Percentiles rank a stretch among this genome's conserved stretches.
These are phyloP conservation scores for Bursaphelenchus mucronatus DNA, from an alignment of 1,140 invertebrate species.

Conservation along the genomic window DNA sequence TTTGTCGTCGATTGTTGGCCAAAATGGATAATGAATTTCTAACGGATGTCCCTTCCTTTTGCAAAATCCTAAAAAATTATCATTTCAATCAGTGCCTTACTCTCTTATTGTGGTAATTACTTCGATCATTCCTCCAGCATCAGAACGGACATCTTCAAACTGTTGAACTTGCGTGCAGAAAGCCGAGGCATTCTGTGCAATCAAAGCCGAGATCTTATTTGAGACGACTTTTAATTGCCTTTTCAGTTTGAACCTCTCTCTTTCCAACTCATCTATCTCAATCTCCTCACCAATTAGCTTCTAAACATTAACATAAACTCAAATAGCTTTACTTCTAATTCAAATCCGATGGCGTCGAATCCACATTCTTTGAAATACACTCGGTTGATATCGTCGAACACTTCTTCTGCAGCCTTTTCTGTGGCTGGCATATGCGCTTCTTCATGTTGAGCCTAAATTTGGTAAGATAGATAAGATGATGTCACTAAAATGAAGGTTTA, in stretches of 20 bases:
- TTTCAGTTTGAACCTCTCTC: conserved; percentile 45
- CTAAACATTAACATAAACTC: conserved; percentile 10
- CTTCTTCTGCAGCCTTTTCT: conserved; percentile 35
- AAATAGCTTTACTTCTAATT: conserved; percentile 24
- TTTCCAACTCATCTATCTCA: conserved; percentile 37
- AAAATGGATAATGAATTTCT: conserved; percentile 24
- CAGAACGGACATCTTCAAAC: conserved; percentile 30
- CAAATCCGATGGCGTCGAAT: conserved; percentile 39
- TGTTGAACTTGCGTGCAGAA: conserved; percentile 38
- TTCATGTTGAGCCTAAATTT: conserved; percentile 18
- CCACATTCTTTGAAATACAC: conserved; percentile 37
- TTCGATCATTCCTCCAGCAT: conserved; percentile 25
- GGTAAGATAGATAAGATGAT: neutral
- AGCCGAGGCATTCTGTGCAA: conserved; percentile 32
- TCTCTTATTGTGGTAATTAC: conserved; percentile 25
- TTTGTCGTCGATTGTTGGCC: conserved; percentile 31
- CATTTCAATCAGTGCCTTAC: conserved; percentile 12
- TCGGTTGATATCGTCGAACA: conserved; percentile 45
- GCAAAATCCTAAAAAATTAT: conserved; percentile 16
- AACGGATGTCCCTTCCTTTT: conserved; percentile 12
- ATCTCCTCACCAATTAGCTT: conserved; percentile 39
- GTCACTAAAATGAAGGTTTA: too few relatives aligned
- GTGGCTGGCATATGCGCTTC: conserved; percentile 47
- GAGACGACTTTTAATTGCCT: conserved; percentile 46
- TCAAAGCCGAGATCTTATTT: conserved; percentile 43